Evolutionary conservation across 2,797 vertebrate species (phyloP).

Genomic region (Melopsittacus undulatus): DNA sequence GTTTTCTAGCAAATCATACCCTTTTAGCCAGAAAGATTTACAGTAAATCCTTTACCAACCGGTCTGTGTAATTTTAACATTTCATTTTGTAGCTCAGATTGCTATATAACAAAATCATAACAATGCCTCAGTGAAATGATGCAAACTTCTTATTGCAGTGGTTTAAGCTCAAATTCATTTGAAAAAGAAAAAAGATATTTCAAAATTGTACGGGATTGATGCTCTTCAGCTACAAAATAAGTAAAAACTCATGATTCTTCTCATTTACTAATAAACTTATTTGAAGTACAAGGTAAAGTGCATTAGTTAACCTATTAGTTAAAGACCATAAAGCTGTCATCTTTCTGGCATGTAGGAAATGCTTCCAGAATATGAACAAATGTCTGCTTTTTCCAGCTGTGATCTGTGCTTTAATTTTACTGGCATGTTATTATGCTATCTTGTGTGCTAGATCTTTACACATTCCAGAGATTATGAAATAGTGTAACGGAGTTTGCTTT

Average conservation of each 20-base stretch:
- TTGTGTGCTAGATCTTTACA: background rate
- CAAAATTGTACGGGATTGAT: slow-evolving; percentile 41
- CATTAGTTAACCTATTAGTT: slow-evolving; percentile 44
- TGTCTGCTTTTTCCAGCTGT: slow-evolving; percentile 48
- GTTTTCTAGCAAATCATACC: slow-evolving; percentile 4
- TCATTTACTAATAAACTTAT: slow-evolving; percentile 34
- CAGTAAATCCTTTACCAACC: background rate
- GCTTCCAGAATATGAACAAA: slow-evolving; percentile 50
- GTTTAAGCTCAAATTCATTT: slow-evolving; percentile 46
- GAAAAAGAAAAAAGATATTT: background rate
- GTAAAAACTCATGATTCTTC: background rate
- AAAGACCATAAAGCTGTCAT: slow-evolving; percentile 45
- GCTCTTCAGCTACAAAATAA: slow-evolving; percentile 35
- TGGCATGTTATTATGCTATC: slow-evolving; percentile 5
- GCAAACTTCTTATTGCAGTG: slow-evolving; percentile 15
- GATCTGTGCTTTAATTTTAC: slow-evolving; percentile 54
- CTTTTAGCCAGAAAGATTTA: background rate
- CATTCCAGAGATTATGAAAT: background rate
- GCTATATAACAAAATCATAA: slow-evolving; percentile 1
- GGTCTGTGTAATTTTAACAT: slow-evolving; percentile 42
- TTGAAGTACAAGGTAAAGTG: slow-evolving; percentile 55
- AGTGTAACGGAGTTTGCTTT: background rate
- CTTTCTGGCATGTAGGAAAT: slow-evolving; percentile 51
- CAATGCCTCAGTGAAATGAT: background rate
- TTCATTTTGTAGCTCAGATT: slow-evolving; percentile 32